Evolutionary conservation across 2,888 invertebrate genomes (phyloP), one percentile per base, ranked within the genome.

Genomic region (Ophioninae sp.): DNA sequence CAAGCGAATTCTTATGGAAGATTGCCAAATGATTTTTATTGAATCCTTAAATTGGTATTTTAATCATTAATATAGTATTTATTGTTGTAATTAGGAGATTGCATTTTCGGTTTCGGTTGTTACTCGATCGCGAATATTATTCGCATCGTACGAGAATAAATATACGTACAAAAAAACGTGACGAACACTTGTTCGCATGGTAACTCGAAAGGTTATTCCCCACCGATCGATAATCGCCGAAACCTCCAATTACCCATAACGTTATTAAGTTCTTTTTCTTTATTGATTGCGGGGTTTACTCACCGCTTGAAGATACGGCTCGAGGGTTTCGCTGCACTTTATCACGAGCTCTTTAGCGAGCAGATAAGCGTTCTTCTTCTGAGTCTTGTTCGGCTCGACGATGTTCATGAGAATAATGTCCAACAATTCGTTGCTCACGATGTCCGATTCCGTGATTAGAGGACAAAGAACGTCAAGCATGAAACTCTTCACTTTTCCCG

Each of bases 401-500:
- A 99, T 96, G 93, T 99, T 98, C 89, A 97, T 95, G 77, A 99
- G 94, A 89, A 99, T 97, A 85, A 98, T 97, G 93, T 99, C 98
- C 81, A 99, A 94, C 10, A 99, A 94, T 93, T 98, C 98, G 91
- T 97, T 97, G 87, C 98, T 98, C 70, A 99, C 97, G 88, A 97
- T 96, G 92, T 99, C 99, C 7, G 98, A 98, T 93, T 99, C 99
- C 30, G 97, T 97, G 89, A 99, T 97, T 62, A 99, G 94, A 0
- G 99, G 99, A 89, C 97, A 97, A 86, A 99, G 95, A 75, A 99
- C 98, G 93, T 99, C 99, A 90, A 99, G 94, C 97, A 99, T 99
- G 93, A 99, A 99, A 85, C 97, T 98, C 91, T 98, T 98, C 69
- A 99, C 99, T 94, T 99, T 98, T 17, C 96, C 96, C 10, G 98